phyloP scores from a whole-genome alignment of 64 coral and sea anemone species.

The Stichodactyla mertensii region DNA sequence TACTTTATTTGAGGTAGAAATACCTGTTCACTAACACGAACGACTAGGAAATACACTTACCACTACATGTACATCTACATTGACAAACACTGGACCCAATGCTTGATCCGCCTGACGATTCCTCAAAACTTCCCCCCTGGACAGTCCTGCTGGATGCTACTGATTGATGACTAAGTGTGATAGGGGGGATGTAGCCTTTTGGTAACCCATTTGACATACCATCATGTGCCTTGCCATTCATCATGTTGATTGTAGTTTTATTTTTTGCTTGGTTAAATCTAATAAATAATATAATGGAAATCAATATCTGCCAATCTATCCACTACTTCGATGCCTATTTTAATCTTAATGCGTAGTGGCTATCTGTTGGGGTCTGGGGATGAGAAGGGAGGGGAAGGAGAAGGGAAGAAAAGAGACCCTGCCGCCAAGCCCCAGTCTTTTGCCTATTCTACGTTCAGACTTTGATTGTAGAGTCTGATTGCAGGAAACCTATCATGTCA shows the following conservation, averaged over 20 bases:
- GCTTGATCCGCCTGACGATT: constrained; percentile 43
- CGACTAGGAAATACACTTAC: background rate
- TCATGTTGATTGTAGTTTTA: background rate
- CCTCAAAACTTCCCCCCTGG: constrained; percentile 17
- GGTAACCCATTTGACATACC: background rate
- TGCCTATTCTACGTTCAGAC: too few species aligned
- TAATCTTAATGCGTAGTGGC: too few species aligned
- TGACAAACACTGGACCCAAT: constrained; percentile 39
- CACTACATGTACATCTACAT: constrained; percentile 65
- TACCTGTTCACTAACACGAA: too few species aligned
- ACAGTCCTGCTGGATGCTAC: constrained; percentile 26
- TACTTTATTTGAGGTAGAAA: too few species aligned
- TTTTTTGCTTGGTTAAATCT: background rate
- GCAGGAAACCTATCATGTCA: too few species aligned
- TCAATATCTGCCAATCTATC: too few species aligned
- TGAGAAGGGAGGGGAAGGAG: too few species aligned
- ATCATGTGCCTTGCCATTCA: constrained; percentile 13
- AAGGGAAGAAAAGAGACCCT: too few species aligned
- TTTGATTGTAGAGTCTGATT: too few species aligned
- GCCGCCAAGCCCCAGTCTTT: too few species aligned
- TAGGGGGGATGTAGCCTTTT: constrained; percentile 1
- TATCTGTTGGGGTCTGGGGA: too few species aligned
- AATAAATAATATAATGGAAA: background rate
- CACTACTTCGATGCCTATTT: too few species aligned
- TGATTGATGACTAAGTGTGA: constrained; percentile 8